These are phyloP conservation scores for Poecilobothrus nobilitatus DNA, from an alignment of 2,888 invertebrate species.

Conservation along the genomic window DNA sequence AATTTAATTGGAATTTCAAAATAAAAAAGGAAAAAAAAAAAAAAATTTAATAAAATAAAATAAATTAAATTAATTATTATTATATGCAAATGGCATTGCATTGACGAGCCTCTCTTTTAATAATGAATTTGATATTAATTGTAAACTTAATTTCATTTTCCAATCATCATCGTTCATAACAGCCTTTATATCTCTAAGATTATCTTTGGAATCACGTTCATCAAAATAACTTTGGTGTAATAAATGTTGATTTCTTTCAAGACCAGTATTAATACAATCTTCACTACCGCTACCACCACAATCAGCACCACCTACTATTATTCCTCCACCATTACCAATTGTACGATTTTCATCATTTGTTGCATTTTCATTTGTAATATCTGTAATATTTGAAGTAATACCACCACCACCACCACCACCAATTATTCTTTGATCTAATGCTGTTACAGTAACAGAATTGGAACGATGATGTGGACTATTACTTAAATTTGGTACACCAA, in stretches of 20 bases:
- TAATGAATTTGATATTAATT: constrained; percentile 42
- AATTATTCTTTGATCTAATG: not conserved
- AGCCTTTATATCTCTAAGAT: constrained; percentile 15
- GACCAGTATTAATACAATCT: constrained; percentile 7
- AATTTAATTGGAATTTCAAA: not conserved
- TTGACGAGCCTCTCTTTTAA: constrained; percentile 42
- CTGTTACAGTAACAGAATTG: not conserved
- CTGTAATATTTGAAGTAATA: not conserved
- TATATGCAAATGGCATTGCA: constrained; percentile 42
- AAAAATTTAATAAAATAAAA: not conserved
- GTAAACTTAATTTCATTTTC: constrained; percentile 44
- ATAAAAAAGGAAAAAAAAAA: not conserved
- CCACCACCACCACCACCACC: not conserved
- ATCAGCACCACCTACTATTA: constrained; percentile 11
- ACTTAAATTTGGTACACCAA: constrained; percentile 7
- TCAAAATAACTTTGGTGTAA: not conserved
- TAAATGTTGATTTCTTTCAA: constrained; percentile 8
- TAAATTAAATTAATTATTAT: constrained; percentile 33
- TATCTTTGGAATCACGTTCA: constrained; percentile 14
- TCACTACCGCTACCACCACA: constrained; percentile 13
- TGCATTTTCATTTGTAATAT: not conserved
- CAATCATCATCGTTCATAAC: constrained; percentile 33
- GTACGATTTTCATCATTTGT: constrained; percentile 20
- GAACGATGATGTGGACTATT: not conserved
- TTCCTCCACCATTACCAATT: constrained; percentile 8